Evolutionary conservation across 2,113 vertebrate genomes (phyloP), one percentile per base, ranked within the genome.

Genomic region (Fulica atra): DNA sequence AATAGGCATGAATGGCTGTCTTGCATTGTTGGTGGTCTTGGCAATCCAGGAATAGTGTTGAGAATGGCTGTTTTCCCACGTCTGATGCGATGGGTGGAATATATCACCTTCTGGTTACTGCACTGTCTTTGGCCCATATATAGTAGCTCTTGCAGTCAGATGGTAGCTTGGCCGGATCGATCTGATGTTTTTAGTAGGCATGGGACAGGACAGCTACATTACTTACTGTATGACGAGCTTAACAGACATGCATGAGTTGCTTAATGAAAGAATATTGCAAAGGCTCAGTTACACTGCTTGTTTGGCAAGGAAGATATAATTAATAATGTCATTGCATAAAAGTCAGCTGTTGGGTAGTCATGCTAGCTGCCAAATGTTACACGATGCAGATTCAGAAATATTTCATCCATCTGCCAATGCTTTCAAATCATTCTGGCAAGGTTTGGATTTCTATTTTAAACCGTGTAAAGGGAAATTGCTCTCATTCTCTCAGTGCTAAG

Each of bases 261-360:
- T 82, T 96, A 81, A 95, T 94, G 94, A 92, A 94, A 93, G 72
- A 86, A 63, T 96, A 93, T 89, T 96, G 88, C 92, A 89, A 89
- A 88, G 83, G 65, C 88, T 95, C 89, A 48, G 61, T 93, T 81
- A 91, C 50, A 10, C 71, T 42, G 77, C 82, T 93, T 65, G 92
- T 94, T 95, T 97, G 95, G 95, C 97, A 95, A 80, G 76, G 79
- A 81, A 91, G 38, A 51, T 76, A 92, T 85, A 93, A 96, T 96
- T 97, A 94, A 94, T 94, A 96, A 96, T 96, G 96, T 97, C 95
- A 94, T 97, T 97, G 92, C 95, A 89, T 96, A 93, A 53, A 97
- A 97, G 97, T 98, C 97, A 98, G 98, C 98, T 98, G 97, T 98
- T 97, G 96, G 66, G 78, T 66, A 92, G 96, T 97, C 95, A 91